These are phyloP conservation scores for Pollenia angustigena DNA, from an alignment of 2,888 invertebrate genomes.

Conservation along the genomic window DNA sequence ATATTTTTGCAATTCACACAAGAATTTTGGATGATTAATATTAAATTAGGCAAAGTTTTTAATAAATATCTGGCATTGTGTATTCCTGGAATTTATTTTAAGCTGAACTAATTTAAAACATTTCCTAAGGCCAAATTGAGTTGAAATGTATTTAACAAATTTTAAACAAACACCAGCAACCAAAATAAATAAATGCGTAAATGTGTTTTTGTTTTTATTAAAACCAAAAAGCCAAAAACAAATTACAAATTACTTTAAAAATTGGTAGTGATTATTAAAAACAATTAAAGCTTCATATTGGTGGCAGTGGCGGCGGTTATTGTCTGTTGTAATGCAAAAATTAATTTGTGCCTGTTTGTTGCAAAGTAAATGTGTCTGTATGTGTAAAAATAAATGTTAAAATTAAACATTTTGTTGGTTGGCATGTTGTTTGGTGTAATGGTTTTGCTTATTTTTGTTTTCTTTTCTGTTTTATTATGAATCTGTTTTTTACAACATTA, in stretches of 20 bases:
- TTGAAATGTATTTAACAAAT: conserved; percentile 3
- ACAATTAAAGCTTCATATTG: conserved; percentile 17
- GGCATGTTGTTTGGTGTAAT: not conserved
- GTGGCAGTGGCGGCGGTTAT: not conserved
- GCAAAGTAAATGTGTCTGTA: not conserved
- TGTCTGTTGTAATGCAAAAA: not conserved
- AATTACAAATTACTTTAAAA: conserved; percentile 5
- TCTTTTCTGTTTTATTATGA: not conserved
- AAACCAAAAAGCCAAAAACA: not conserved
- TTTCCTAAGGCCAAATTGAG: not conserved
- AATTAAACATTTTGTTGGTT: too few species aligned
- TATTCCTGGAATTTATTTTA: not conserved
- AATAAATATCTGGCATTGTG: not conserved
- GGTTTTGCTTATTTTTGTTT: not conserved
- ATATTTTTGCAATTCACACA: not conserved
- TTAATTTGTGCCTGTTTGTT: not conserved
- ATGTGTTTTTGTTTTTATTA: too few species aligned
- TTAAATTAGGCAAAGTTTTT: not conserved
- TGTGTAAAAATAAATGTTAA: too few species aligned
- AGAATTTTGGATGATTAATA: not conserved
- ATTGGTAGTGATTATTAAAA: conserved; percentile 25
- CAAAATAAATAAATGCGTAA: conserved; percentile 12
- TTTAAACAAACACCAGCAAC: not conserved
- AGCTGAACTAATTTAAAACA: conserved; percentile 14
- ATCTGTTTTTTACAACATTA: not conserved